These are phyloP conservation scores for Pterostichus madidus DNA, from an alignment of 2,888 invertebrate genomes.

Conservation along the genomic window DNA sequence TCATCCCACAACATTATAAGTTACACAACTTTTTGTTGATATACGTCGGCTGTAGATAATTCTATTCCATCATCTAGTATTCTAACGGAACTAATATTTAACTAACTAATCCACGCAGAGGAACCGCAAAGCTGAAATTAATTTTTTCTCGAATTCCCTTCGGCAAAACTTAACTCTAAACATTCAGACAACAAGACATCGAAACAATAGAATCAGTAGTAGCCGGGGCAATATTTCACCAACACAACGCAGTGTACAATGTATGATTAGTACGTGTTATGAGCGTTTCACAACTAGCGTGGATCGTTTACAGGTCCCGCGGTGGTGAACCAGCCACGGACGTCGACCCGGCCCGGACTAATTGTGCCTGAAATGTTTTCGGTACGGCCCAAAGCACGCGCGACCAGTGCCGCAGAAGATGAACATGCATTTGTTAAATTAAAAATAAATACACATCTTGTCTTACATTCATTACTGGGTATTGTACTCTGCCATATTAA, in stretches of 20 bases:
- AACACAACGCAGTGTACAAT: neutral
- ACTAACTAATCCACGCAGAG: neutral
- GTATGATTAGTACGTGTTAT: constrained; percentile 26
- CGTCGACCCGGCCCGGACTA: constrained; percentile 4
- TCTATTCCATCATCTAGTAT: neutral
- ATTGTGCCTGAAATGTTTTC: constrained; percentile 17
- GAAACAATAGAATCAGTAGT: constrained; percentile 24
- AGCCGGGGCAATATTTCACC: constrained; percentile 13
- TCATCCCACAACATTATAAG: too few relatives aligned
- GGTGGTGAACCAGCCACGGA: constrained; percentile 20
- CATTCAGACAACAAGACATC: neutral
- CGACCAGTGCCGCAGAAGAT: neutral
- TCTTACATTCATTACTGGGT: too few relatives aligned
- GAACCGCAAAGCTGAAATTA: neutral
- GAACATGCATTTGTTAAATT: neutral
- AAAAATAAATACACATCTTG: too few relatives aligned
- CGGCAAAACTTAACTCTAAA: neutral
- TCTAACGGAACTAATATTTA: constrained; percentile 25
- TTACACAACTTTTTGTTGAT: too few relatives aligned
- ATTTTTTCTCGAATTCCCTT: neutral
- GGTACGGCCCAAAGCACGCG: constrained; percentile 4
- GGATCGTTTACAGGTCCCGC: constrained; percentile 29
- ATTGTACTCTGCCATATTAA: too few relatives aligned
- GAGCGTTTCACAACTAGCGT: constrained; percentile 11
- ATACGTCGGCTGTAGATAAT: neutral